phyloP scores from a whole-genome alignment of 2,888 invertebrate species.

The Drepana falcataria region DNA sequence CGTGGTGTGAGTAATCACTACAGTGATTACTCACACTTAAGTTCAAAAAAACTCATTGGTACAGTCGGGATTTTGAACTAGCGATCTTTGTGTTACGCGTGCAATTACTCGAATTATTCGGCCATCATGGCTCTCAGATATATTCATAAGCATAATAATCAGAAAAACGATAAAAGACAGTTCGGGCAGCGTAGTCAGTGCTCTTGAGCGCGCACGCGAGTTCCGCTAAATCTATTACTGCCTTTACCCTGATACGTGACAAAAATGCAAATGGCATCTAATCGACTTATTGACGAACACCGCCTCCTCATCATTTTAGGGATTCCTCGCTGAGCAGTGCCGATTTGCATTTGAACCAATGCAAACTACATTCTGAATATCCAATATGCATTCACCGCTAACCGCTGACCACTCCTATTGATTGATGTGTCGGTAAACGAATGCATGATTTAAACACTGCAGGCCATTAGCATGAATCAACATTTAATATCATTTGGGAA shows the following conservation, averaged over 20 bases:
- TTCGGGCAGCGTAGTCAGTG: conserved; percentile 11
- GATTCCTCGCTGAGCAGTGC: not conserved
- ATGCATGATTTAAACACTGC: not conserved
- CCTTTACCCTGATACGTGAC: conserved; percentile 44
- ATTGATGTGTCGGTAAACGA: not conserved
- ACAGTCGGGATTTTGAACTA: no score
- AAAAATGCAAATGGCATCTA: conserved; percentile 36
- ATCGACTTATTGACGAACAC: conserved; percentile 6
- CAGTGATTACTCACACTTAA: no score
- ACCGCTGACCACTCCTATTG: not conserved
- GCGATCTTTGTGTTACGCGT: no score
- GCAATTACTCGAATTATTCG: no score
- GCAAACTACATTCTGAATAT: not conserved
- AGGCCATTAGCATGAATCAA: not conserved
- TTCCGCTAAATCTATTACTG: conserved; percentile 38
- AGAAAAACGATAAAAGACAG: conserved; percentile 12
- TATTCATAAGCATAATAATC: not conserved
- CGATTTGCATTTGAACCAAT: not conserved
- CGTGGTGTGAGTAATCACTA: no score
- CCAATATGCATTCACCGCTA: not conserved
- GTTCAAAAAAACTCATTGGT: no score
- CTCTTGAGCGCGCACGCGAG: conserved; percentile 8
- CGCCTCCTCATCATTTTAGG: not conserved
- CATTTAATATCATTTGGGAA: no score
- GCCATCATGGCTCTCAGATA: no score